phyloP scores from a whole-genome alignment of 2,113 vertebrate genomes.

The Chionodraco myersi region DNA sequence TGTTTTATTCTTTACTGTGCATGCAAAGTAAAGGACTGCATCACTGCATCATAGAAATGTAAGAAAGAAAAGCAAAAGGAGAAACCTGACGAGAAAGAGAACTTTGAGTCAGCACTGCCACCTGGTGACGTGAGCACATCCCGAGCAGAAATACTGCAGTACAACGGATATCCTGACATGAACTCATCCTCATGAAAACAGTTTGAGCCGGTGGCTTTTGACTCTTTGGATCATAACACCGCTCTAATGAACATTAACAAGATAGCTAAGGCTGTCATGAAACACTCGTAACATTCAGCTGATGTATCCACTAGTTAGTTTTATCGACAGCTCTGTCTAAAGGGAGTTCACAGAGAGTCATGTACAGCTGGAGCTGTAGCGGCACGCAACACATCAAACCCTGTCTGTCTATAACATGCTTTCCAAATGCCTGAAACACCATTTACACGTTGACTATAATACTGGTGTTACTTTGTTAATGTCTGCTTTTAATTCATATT shows the following conservation, averaged over 20 bases:
- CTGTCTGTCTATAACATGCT: no score
- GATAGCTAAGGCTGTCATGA: no score
- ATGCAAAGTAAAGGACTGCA: not conserved
- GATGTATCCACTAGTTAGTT: no score
- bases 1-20: not conserved
- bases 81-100: not conserved
- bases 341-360: no score
- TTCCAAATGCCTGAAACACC: no score
- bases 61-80: not conserved
- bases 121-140: conserved; percentile 36
- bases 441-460: no score
- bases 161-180: not conserved
- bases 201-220: not conserved
- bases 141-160: not conserved
- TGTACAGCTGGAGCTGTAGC: no score
- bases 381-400: no score
- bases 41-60: not conserved
- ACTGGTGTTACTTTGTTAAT: no score
- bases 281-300: no score
- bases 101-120: conserved; percentile 42
- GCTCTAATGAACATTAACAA: not conserved
- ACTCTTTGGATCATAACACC: not conserved
- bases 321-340: no score
- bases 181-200: not conserved
- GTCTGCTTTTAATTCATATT: no score